Evolutionary conservation across 1,140 invertebrate genomes (phyloP), one percentile per base, ranked within the genome.

Genomic region (Papilio machaon): DNA sequence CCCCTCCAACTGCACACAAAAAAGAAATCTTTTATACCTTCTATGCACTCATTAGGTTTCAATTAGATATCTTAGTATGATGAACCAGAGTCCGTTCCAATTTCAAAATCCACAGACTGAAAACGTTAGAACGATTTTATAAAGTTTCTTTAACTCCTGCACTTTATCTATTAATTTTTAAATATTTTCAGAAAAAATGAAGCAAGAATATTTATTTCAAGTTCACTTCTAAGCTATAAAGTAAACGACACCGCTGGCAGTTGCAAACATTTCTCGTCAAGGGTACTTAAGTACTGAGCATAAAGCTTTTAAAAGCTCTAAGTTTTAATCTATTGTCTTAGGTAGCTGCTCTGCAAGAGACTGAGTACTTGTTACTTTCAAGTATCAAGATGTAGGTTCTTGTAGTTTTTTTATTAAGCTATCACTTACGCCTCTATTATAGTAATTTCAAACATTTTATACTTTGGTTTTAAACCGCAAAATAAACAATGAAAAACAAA

Each of bases 1-100:
- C 97, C 97, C 96, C 97, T 98, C 98, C 97, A 98, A 85, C 97
- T 95, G 86, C 35, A 87, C 80, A 49, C 10, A 30, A 38, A 81
- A 58, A 47, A 54, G 43, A 70, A 49, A 64, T 54, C 38, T 43
- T 43, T 79, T 11, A 49, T 13, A 49, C 13, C 47, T 49, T 49
- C 47, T 17, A 54, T 54, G 4, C 13, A 54, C 3, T 54, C 2
- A 17, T 54, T 54, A 17, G 4, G 15, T 54, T 54, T 54, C 15
- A 3, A 17, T 6, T 54, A 54, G 52, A 54, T 1, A 17, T 5
- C 52, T 15, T 54, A 17, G 52, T 54, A 17, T 54, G 49, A 17
- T 54, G 49, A 52, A 2, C 19, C 46, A 80, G 46, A 9, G 7
- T 35, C 4, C 64, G 15, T 7, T 67, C 19, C 19, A 67, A 67